Evolutionary conservation across 2,797 vertebrate genomes (phyloP).

Genomic region (Bryconaethiops microstoma): DNA sequence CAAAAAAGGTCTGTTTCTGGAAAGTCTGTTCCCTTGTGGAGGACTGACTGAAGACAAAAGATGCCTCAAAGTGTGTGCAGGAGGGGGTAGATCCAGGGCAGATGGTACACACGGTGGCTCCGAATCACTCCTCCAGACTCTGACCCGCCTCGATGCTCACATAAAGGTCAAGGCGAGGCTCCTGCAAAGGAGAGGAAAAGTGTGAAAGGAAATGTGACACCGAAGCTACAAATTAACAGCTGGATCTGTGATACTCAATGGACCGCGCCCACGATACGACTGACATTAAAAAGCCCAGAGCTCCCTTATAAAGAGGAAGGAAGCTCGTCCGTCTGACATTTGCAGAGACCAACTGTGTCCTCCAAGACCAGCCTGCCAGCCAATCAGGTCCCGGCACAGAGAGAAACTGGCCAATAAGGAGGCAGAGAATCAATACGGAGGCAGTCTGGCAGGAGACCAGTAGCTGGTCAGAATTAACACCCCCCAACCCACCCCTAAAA

Average conservation of each 20-base stretch:
- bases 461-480: slow-evolving; percentile 1
- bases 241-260: slow-evolving; percentile 16
- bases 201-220: background rate
- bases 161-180: slow-evolving; percentile 72
- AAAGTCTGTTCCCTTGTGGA: slow-evolving; percentile 45
- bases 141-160: slow-evolving; percentile 74
- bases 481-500: background rate
- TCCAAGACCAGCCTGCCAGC: background rate
- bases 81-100: slow-evolving; percentile 61
- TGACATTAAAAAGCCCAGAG: slow-evolving; percentile 42
- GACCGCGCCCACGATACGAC: slow-evolving; percentile 57
- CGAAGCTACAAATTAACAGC: background rate
- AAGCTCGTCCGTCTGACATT: slow-evolving; percentile 53
- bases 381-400: slow-evolving; percentile 34
- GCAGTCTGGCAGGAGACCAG: slow-evolving; percentile 33
- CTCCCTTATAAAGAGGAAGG: slow-evolving; percentile 59
- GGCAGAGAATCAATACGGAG: background rate
- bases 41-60: slow-evolving; percentile 40
- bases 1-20: slow-evolving; percentile 18
- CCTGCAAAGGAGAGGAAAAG: slow-evolving; percentile 60
- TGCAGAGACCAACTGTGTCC: slow-evolving; percentile 42
- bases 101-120: slow-evolving; percentile 63
- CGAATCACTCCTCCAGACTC: slow-evolving; percentile 77
- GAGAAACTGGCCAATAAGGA: slow-evolving; percentile 21
- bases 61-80: slow-evolving; percentile 60